Evolutionary conservation across 1,140 invertebrate genomes (phyloP).

Genomic region (Leptestheria dahalacensis): DNA sequence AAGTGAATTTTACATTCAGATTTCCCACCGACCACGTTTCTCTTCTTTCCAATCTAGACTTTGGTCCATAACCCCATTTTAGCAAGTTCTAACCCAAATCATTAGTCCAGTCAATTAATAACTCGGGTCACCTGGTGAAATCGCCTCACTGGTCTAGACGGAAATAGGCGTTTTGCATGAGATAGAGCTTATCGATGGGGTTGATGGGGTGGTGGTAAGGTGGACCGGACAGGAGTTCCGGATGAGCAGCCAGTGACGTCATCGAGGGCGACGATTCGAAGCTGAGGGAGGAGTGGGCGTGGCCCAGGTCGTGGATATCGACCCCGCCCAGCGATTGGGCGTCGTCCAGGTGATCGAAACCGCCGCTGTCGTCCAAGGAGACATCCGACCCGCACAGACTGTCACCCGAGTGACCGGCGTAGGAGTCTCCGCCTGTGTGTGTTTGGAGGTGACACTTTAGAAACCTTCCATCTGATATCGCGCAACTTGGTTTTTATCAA

Average conservation of each 20-base stretch:
- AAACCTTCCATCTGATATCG: neutral
- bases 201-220: slow-evolving; percentile 52
- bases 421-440: slow-evolving; percentile 42
- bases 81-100: too few relatives aligned
- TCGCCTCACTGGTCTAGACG: slow-evolving; percentile 19
- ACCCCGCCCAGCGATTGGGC: slow-evolving; percentile 51
- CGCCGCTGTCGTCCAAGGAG: slow-evolving; percentile 58
- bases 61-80: too few relatives aligned
- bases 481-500: neutral
- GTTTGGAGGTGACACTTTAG: slow-evolving; percentile 21
- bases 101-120: too few relatives aligned
- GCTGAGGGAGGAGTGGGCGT: neutral
- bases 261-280: neutral
- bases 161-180: slow-evolving; percentile 94
- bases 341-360: slow-evolving; percentile 59
- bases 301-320: slow-evolving; percentile 36
- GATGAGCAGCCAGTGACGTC: slow-evolving; percentile 1
- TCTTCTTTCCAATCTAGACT: too few relatives aligned
- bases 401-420: slow-evolving; percentile 67
- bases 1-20: too few relatives aligned
- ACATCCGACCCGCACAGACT: slow-evolving; percentile 81
- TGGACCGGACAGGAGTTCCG: slow-evolving; percentile 28
- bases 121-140: too few relatives aligned
- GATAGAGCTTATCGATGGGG: slow-evolving; percentile 92
- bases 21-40: too few relatives aligned